Evolutionary conservation across 2,113 vertebrate genomes (phyloP).

Genomic region (Tapirus terrestris): DNA sequence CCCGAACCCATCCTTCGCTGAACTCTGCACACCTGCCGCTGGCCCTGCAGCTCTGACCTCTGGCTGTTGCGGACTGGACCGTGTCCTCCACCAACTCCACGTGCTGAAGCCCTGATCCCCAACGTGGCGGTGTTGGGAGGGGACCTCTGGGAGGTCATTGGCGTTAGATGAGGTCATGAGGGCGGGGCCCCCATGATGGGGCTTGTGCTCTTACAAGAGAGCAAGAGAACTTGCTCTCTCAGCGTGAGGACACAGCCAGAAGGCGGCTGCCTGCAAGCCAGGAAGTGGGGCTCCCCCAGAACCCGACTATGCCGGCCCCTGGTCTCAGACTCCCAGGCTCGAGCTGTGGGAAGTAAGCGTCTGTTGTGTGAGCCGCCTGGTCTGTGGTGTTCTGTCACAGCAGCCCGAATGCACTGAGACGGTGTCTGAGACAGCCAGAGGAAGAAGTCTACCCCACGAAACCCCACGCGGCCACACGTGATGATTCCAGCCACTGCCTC

Average conservation of each 20-base stretch:
- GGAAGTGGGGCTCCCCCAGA: background rate
- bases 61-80: too few species aligned
- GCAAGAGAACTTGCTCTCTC: background rate
- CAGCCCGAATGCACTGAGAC: background rate
- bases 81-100: background rate
- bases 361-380: background rate
- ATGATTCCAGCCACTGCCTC: accelerated
- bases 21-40: too few species aligned
- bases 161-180: background rate
- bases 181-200: background rate
- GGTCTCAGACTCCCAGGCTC: background rate
- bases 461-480: accelerated
- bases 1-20: background rate
- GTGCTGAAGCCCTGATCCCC: background rate
- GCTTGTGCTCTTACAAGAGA: background rate
- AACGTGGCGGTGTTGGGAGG: too few species aligned
- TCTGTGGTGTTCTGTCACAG: too few species aligned
- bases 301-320: background rate
- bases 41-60: too few species aligned
- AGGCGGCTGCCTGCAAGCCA: background rate
- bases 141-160: background rate
- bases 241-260: background rate
- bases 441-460: too few species aligned
- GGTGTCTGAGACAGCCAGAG: accelerated
- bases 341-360: background rate